Conservation (phyloP, 2,888 invertebrate species). For the Coenonympha glycerion region DNA sequence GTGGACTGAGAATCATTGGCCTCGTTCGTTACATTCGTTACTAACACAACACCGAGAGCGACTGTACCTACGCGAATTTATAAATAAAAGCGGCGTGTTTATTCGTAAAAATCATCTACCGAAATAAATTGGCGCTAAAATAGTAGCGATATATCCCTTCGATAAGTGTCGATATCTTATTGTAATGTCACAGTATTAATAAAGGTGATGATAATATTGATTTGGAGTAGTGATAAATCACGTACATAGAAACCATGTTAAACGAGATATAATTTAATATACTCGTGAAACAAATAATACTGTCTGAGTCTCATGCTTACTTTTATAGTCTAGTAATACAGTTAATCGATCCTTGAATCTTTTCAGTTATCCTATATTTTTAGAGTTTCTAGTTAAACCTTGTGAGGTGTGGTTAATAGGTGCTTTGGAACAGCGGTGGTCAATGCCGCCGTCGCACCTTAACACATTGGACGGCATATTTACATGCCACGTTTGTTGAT, state of each 20-base stretch:
- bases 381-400: too few relatives aligned
- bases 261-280: too few relatives aligned
- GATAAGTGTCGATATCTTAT: conserved; percentile 24
- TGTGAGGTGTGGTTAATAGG: too few relatives aligned
- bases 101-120: conserved; percentile 33
- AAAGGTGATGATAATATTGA: not conserved
- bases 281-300: too few relatives aligned
- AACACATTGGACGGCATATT: conserved; percentile 7
- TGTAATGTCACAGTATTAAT: not conserved
- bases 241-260: not conserved
- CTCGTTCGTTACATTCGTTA: conserved; percentile 48
- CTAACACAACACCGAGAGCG: conserved; percentile 27
- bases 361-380: too few relatives aligned
- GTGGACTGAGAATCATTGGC: conserved; percentile 46
- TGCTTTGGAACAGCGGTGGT: conserved; percentile 9
- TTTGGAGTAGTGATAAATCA: conserved; percentile 1
- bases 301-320: too few relatives aligned
- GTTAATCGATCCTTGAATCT: too few relatives aligned
- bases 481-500: not conserved
- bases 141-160: conserved; percentile 41
- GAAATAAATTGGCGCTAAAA: conserved; percentile 46
- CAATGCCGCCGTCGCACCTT: conserved; percentile 8
- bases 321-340: too few relatives aligned
- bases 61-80: conserved; percentile 45
- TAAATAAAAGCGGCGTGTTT: conserved; percentile 42